Evolutionary conservation across 2,888 invertebrate genomes (phyloP), one percentile per base, ranked within the genome.

Genomic region (Boloria euphrosyne): DNA sequence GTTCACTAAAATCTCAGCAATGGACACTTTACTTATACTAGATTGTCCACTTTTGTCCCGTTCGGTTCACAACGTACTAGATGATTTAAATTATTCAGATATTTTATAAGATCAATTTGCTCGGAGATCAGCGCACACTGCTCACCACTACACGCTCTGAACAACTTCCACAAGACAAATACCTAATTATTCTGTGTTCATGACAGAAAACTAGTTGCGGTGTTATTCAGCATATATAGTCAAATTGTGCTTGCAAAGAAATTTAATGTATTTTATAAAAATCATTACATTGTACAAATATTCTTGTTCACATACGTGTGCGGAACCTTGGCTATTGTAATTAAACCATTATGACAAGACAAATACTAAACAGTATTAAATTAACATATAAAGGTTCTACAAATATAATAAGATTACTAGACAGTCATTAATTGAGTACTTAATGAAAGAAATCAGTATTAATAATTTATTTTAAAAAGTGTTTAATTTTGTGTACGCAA

Each of bases 91-190:
- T 49, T 59, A 59, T 27, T 38, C 59, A 10, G 14, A 49, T 49
- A 59, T 31, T 31, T 59, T 49, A 59, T 17, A 31, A 59, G 13
- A 59, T 59, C 17, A 14, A 43, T n/a, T 43, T 38, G 46, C 57
- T 57, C 58, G 50, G n/a, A 61, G 61, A 59, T 47, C 57, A 44
- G 62, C 63, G 27, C 53, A 17, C 53, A 54, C 57, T 67, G 63
- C 63, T 68, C 63, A 62, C 53, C 71, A 44, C 55, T 38, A 54
- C 44, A 54, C 74, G 72, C 67, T 71, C 70, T 65, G 52, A 67
- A 67, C 72, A 68, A 69, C 67, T 57, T 63, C 70, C 63, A 70
- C 67, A 62, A 67, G 62, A 70, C 66, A 61, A 72, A 68, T 71
- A 67, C 55, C 66, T 71, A 71, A 73, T 70, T 73, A 70, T 71